Percentiles rank a stretch among this genome's conserved stretches.
Conservation (phyloP, 2,113 vertebrate genomes). For the Pseudopipra pipra region DNA sequence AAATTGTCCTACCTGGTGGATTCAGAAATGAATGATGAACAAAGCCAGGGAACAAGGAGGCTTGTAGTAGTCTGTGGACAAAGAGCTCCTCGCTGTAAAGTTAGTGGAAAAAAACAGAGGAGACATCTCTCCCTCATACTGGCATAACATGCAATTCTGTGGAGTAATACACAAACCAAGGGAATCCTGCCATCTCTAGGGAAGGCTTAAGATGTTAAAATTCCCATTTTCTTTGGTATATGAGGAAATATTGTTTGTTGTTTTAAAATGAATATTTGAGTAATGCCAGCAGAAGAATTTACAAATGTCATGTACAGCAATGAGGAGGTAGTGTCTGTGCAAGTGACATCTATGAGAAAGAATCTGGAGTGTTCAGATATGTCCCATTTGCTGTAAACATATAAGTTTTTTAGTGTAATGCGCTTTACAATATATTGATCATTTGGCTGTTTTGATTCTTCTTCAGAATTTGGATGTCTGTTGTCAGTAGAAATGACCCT, state of each 20-base stretch:
- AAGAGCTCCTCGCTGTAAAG: neutral
- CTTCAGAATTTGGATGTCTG: neutral
- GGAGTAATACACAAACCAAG: neutral
- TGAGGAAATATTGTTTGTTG: slow-evolving; percentile 3
- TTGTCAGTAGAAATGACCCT: neutral
- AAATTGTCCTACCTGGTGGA: neutral
- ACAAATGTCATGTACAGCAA: neutral
- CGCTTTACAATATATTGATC: neutral
- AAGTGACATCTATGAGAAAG: neutral
- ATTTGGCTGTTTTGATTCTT: neutral
- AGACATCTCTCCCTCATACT: neutral
- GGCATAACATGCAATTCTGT: neutral
- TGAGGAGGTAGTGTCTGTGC: neutral
- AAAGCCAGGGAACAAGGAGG: neutral
- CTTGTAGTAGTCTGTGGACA: neutral
- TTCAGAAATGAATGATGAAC: neutral
- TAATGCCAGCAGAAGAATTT: slow-evolving; percentile 7
- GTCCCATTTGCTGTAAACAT: neutral
- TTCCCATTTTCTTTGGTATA: neutral
- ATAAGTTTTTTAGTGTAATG: neutral
- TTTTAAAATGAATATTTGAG: neutral
- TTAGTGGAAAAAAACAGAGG: slow-evolving; percentile 1
- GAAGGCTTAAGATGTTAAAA: slow-evolving; percentile 29
- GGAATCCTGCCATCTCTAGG: slow-evolving; percentile 18
- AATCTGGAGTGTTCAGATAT: neutral